Conservation (phyloP, 2,797 vertebrate species). For the Presbytis comata region DNA sequence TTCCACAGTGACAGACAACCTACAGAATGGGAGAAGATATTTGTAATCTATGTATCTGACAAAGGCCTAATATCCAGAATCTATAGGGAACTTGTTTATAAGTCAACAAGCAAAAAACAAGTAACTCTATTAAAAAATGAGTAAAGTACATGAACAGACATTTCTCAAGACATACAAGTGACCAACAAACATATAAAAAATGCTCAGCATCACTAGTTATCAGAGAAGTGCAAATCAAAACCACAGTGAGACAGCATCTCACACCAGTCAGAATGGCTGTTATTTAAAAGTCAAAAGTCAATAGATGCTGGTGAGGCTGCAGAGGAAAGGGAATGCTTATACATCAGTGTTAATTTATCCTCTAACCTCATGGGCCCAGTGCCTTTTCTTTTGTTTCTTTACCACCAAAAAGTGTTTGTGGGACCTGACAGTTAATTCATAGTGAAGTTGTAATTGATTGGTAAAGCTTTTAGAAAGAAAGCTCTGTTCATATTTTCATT, state of each 20-base stretch:
- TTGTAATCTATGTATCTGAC: background rate
- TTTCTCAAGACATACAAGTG: background rate
- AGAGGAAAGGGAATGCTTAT: background rate
- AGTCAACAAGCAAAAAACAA: background rate
- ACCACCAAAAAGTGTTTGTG: background rate
- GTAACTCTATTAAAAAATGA: background rate
- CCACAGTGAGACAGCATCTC: background rate
- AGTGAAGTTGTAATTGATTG: background rate
- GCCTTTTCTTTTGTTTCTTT: background rate
- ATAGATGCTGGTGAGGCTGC: background rate
- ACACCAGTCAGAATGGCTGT: background rate
- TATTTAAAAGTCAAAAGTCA: background rate
- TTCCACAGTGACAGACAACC: background rate
- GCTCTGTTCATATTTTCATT: background rate
- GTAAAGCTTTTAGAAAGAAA: slow-evolving; percentile 27
- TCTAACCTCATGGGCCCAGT: background rate
- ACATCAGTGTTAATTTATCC: background rate
- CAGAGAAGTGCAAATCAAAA: background rate
- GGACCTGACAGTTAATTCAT: background rate
- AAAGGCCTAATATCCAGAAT: background rate
- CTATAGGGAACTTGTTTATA: background rate
- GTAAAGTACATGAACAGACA: background rate
- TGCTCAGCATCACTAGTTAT: background rate
- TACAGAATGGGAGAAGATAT: background rate
- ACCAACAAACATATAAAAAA: background rate